Conservation (phyloP, 2,888 invertebrate species). For the Norana najaformis region DNA sequence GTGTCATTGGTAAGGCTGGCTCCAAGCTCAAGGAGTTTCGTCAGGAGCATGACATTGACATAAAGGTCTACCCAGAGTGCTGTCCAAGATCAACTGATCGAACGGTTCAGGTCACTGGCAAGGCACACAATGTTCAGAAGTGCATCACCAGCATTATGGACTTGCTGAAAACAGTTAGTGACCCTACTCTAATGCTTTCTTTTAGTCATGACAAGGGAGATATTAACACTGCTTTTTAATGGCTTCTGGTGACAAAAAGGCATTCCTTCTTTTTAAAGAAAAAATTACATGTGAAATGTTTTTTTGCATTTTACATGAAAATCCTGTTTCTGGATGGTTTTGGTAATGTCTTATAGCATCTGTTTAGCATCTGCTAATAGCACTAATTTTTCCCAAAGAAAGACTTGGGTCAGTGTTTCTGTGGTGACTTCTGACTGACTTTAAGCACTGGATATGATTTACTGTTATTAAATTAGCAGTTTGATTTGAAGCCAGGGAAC, state of each 20-base stretch:
- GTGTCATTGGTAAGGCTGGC: constrained; percentile 38
- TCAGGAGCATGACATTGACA: constrained; percentile 32
- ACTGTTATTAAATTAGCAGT: neutral
- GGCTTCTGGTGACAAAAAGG: neutral
- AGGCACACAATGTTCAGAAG: constrained; percentile 29
- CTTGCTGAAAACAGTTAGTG: constrained; percentile 34
- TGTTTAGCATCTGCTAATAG: too few relatives aligned
- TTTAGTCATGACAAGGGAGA: neutral
- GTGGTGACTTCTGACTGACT: neutral
- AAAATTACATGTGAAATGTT: neutral
- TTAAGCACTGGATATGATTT: neutral
- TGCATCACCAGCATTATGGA: constrained; percentile 29
- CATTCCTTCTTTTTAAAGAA: neutral
- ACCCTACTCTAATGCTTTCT: neutral
- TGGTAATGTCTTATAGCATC: too few relatives aligned
- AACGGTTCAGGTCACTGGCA: constrained; percentile 32
- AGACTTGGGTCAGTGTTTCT: neutral
- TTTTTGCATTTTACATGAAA: neutral
- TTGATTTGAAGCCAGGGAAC: neutral
- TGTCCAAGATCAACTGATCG: constrained; percentile 36
- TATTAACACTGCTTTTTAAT: neutral
- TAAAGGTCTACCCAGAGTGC: constrained; percentile 37
- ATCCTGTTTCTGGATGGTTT: neutral
- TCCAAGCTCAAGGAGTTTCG: constrained; percentile 36
- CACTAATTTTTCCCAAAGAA: neutral